Evolutionary conservation across 2,888 invertebrate genomes (phyloP).

Genomic region (Leptopilina syphax): DNA sequence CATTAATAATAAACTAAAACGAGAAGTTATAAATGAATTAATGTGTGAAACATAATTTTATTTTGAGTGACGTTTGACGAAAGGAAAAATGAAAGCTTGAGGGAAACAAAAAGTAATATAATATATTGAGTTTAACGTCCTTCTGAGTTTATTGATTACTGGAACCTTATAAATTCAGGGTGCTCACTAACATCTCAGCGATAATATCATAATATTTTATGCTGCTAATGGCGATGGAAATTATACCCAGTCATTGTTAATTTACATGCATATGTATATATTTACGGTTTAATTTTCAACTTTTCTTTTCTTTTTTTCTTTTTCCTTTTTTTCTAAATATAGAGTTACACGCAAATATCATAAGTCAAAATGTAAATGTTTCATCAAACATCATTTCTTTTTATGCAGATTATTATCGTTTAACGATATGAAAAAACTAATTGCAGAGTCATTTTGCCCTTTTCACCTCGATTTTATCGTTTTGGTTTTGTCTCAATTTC

Average conservation of each 20-base stretch:
- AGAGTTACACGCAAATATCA: neutral
- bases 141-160: slow-evolving; percentile 1
- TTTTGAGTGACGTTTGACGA: neutral
- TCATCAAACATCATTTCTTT: neutral
- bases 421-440: neutral
- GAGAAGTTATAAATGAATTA: neutral
- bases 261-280: neutral
- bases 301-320: neutral
- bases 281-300: no score
- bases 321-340: neutral
- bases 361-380: neutral
- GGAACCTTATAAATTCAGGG: slow-evolving; percentile 2
- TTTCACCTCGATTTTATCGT: neutral
- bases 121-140: slow-evolving; percentile 1
- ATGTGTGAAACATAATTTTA: no score
- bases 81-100: neutral
- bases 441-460: neutral
- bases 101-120: neutral
- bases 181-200: neutral
- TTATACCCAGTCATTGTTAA: slow-evolving; percentile 3
- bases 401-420: neutral
- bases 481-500: neutral
- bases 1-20: neutral
- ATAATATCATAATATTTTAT: slow-evolving; percentile 10
- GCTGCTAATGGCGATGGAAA: slow-evolving; percentile 9